These are phyloP conservation scores for Chloroclysta siterata DNA, from an alignment of 2,888 invertebrate species.

Conservation along the genomic window DNA sequence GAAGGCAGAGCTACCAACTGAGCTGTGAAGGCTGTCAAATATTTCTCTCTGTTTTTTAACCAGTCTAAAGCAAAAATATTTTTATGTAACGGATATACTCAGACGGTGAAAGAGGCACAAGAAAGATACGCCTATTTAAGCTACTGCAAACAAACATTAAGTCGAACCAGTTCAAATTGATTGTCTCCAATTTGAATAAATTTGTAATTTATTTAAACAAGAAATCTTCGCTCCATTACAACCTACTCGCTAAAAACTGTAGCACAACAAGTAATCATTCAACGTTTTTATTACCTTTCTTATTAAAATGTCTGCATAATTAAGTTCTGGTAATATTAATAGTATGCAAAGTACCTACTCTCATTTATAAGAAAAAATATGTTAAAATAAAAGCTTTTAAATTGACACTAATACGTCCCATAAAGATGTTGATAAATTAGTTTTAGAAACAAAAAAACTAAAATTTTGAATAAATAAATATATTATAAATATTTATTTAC, in stretches of 20 bases:
- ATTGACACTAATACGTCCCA: slow-evolving; percentile 13
- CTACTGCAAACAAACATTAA: slow-evolving; percentile 48
- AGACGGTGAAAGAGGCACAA: not conserved
- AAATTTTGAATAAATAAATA: too few relatives aligned
- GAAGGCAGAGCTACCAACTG: too few relatives aligned
- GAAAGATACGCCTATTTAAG: slow-evolving; percentile 23
- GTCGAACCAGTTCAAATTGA: slow-evolving; percentile 52
- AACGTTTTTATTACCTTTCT: slow-evolving; percentile 30
- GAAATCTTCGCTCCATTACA: slow-evolving; percentile 47
- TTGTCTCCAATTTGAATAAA: slow-evolving; percentile 68
- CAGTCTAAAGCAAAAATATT: too few relatives aligned
- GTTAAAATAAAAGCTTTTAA: slow-evolving; percentile 24
- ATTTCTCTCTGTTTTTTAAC: too few relatives aligned
- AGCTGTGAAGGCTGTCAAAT: too few relatives aligned
- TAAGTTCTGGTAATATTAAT: slow-evolving; percentile 12
- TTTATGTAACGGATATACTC: too few relatives aligned
- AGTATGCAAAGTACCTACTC: slow-evolving; percentile 20
- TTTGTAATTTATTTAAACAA: slow-evolving; percentile 57
- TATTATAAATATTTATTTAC: too few relatives aligned
- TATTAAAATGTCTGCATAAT: slow-evolving; percentile 18
- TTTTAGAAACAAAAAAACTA: not conserved
- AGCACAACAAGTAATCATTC: slow-evolving; percentile 16
- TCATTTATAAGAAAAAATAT: slow-evolving; percentile 18
- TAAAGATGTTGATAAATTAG: slow-evolving; percentile 20
- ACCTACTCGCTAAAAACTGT: slow-evolving; percentile 28